These are phyloP conservation scores for Pemphredon lugubris DNA, from an alignment of 2,888 invertebrate species.

Conservation along the genomic window DNA sequence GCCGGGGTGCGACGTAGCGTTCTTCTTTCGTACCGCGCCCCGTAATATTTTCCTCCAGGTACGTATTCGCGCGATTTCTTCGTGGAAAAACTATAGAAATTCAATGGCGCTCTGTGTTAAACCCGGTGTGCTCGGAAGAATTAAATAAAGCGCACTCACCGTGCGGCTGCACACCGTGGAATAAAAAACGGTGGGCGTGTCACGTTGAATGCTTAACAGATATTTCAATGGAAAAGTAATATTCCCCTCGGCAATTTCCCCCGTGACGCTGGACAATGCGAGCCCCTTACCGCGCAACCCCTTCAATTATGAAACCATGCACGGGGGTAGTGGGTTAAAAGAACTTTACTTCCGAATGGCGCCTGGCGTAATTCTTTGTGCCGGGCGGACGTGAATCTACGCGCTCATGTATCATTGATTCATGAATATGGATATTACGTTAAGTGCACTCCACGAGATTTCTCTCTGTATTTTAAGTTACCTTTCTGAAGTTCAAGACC, in stretches of 20 bases:
- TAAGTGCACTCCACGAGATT: too few species aligned
- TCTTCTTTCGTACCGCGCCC: neutral
- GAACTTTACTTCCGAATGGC: constrained; percentile 43
- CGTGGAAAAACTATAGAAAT: constrained; percentile 56
- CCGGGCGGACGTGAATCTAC: constrained; percentile 7
- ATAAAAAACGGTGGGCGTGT: constrained; percentile 47
- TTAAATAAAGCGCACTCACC: constrained; percentile 62
- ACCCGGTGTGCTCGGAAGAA: constrained; percentile 43
- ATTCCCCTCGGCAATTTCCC: constrained; percentile 48
- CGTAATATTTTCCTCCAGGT: constrained; percentile 51
- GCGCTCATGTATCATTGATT: constrained; percentile 9
- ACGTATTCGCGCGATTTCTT: constrained; percentile 60
- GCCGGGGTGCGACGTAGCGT: constrained; percentile 1
- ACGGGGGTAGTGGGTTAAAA: constrained; percentile 29
- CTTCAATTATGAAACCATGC: constrained; percentile 55
- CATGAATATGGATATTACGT: constrained; percentile 8
- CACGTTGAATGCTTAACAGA: constrained; percentile 61
- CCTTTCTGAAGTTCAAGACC: too few species aligned
- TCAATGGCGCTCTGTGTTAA: constrained; percentile 62
- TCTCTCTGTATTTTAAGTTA: too few species aligned
- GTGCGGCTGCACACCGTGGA: constrained; percentile 13
- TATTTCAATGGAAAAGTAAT: constrained; percentile 65
- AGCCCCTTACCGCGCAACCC: constrained; percentile 16
- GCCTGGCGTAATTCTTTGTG: constrained; percentile 26
- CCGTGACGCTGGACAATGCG: constrained; percentile 49